Evolutionary conservation across 2,888 invertebrate genomes (phyloP).

Genomic region (Erebia palarica): DNA sequence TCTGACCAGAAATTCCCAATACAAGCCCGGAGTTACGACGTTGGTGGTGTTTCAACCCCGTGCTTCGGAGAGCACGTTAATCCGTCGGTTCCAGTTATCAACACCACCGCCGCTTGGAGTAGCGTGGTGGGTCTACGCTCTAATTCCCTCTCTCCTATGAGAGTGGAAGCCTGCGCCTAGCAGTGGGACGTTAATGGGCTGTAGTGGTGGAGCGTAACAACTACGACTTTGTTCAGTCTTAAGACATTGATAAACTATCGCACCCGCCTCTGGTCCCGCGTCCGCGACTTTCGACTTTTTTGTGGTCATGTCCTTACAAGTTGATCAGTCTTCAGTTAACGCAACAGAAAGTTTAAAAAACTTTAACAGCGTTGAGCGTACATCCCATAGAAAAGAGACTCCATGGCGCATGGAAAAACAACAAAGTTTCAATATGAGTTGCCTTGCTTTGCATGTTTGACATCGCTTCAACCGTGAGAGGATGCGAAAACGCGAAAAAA

Average conservation of each 20-base stretch:
- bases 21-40: too few species aligned
- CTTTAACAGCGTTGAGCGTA: conserved; percentile 1
- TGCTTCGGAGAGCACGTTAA: too few species aligned
- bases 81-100: too few species aligned
- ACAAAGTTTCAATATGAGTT: conserved; percentile 15
- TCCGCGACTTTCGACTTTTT: background rate
- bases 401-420: background rate
- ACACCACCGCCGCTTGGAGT: too few species aligned
- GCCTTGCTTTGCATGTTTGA: conserved; percentile 12
- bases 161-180: too few species aligned
- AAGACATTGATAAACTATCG: background rate
- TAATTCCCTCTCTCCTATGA: too few species aligned
- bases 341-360: conserved; percentile 7
- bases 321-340: background rate
- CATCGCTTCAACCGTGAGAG: conserved; percentile 1
- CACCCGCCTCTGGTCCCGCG: background rate
- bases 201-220: too few species aligned
- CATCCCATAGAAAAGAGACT: conserved; percentile 6
- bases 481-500: background rate
- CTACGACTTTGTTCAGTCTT: too few species aligned
- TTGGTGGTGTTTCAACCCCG: too few species aligned
- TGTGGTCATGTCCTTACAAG: background rate
- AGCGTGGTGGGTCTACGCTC: too few species aligned
- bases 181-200: too few species aligned
- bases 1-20: too few species aligned